phyloP scores from a whole-genome alignment of 2,797 vertebrate species.

The Oreochromis mossambicus region DNA sequence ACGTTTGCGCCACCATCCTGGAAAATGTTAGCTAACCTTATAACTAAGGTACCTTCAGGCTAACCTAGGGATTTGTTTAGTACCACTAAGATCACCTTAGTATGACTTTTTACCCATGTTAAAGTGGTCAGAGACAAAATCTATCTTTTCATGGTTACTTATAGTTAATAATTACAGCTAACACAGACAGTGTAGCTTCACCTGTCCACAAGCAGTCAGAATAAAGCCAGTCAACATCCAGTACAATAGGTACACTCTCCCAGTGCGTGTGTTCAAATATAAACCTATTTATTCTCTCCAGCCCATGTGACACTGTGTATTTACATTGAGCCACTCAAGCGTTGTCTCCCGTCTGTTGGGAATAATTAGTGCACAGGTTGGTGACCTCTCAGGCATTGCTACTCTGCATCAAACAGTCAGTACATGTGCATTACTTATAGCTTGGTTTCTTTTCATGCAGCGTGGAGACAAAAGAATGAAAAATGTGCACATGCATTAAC shows the following conservation, averaged over 20 bases:
- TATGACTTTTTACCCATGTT: background rate
- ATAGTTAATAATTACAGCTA: background rate
- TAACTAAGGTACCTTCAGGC: background rate
- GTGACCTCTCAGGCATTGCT: constrained; percentile 19
- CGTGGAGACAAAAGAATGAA: background rate
- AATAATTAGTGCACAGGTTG: constrained; percentile 54
- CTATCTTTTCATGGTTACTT: background rate
- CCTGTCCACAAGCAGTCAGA: background rate
- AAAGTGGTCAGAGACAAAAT: background rate
- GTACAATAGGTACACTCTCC: constrained; percentile 7
- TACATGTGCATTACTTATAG: background rate
- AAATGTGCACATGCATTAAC: background rate
- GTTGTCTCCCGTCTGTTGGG: constrained; percentile 48
- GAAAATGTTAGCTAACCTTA: background rate
- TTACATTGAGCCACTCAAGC: constrained; percentile 53
- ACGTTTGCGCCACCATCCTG: background rate
- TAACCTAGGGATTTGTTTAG: background rate
- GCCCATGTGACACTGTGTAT: constrained; percentile 36
- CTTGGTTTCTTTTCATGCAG: background rate
- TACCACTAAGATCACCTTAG: background rate
- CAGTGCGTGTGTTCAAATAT: constrained; percentile 8
- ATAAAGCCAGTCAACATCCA: background rate
- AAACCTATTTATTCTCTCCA: constrained; percentile 30
- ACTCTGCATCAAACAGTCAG: background rate
- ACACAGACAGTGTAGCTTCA: background rate